Evolutionary conservation across 2,888 invertebrate genomes (phyloP).

Genomic region (Rotaria sp.): DNA sequence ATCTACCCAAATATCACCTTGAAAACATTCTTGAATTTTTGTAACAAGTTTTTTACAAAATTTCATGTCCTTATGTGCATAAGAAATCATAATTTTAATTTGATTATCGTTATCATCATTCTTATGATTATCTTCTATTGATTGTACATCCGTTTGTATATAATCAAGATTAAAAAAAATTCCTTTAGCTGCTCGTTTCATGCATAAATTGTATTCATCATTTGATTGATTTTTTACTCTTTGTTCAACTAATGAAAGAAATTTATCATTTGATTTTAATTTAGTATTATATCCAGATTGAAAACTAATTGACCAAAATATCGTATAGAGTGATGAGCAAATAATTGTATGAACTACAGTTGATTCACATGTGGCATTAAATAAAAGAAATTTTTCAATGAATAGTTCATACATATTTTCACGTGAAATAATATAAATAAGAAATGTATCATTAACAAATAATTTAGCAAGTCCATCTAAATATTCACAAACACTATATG

Average conservation of each 20-base stretch:
- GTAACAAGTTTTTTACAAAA: neutral
- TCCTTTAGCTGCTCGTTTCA: neutral
- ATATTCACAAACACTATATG: neutral
- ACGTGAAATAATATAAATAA: neutral
- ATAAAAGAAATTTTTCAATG: neutral
- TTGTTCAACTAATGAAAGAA: neutral
- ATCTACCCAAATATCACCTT: neutral
- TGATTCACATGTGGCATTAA: neutral
- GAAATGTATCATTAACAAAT: neutral
- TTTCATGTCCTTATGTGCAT: neutral
- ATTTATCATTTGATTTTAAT: neutral
- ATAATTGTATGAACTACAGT: neutral
- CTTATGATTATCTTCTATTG: neutral
- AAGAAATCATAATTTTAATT: neutral
- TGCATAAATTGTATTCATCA: neutral
- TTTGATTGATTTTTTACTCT: no score
- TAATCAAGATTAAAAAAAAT: slow-evolving; percentile 16
- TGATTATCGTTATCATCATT: neutral
- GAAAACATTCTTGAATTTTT: neutral
- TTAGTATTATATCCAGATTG: neutral
- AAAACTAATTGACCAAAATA: slow-evolving; percentile 28
- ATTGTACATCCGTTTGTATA: neutral
- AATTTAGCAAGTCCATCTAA: neutral
- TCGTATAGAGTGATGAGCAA: neutral
- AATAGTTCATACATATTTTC: neutral